Conservation (phyloP, 35 echinoderm and acorn worm genomes). For the Apostichopus parvimensis region DNA sequence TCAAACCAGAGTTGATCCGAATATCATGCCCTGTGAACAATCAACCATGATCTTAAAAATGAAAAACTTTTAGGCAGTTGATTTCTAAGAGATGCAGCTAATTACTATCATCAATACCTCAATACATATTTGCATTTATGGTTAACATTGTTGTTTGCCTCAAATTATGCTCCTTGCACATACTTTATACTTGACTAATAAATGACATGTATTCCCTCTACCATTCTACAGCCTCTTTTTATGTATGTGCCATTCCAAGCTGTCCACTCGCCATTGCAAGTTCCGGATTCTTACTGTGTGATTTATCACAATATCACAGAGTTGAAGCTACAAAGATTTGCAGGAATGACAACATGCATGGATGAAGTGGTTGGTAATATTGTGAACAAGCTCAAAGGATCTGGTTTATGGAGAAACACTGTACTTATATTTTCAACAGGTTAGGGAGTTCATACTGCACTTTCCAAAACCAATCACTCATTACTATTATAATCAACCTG, state of each 20-base stretch:
- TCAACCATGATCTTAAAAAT: too few relatives aligned
- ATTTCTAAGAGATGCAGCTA: not conserved
- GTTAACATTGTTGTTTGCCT: not conserved
- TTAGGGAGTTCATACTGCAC: not conserved
- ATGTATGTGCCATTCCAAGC: constrained; percentile 88
- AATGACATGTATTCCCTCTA: not conserved
- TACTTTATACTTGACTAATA: not conserved
- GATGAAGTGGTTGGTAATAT: constrained; percentile 93
- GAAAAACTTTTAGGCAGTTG: not conserved
- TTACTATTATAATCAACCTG: not conserved
- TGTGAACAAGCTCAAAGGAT: constrained; percentile 63
- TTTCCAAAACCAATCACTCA: too few relatives aligned
- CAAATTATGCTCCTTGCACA: not conserved
- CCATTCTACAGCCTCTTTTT: constrained; percentile 73
- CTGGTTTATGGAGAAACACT: constrained; percentile 81
- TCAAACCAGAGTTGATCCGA: too few relatives aligned
- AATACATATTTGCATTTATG: too few relatives aligned
- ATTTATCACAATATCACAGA: constrained; percentile 75
- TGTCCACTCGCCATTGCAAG: constrained; percentile 82
- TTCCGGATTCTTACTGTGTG: constrained; percentile 72
- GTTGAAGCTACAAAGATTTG: constrained; percentile 55
- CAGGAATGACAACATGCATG: constrained; percentile 92
- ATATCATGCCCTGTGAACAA: too few relatives aligned
- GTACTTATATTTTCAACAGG: constrained; percentile 94
- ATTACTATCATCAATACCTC: not conserved